Evolutionary conservation across 1,140 invertebrate species (phyloP).

Genomic region (Mizuhopecten yessoensis): DNA sequence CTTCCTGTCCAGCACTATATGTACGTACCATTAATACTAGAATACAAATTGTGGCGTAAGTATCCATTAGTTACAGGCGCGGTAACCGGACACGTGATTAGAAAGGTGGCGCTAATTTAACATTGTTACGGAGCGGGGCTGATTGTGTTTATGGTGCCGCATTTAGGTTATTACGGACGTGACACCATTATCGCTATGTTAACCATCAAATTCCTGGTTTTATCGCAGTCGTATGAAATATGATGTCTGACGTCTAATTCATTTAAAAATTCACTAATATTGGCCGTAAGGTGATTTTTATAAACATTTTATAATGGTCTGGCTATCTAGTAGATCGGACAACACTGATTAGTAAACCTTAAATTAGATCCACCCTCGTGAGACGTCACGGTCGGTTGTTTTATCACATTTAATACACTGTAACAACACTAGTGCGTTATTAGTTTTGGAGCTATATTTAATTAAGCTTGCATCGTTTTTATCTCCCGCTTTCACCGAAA

Average conservation of each 20-base stretch:
- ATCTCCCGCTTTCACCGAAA: too few relatives aligned
- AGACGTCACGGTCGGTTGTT: too few relatives aligned
- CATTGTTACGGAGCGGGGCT: not conserved
- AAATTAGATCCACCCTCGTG: too few relatives aligned
- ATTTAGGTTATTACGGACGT: not conserved
- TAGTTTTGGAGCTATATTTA: too few relatives aligned
- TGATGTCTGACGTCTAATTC: not conserved
- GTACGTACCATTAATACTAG: not conserved
- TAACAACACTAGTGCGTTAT: too few relatives aligned
- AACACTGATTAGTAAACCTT: too few relatives aligned
- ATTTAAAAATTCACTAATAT: not conserved
- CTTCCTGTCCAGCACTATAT: too few relatives aligned
- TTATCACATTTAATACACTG: too few relatives aligned
- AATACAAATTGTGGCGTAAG: not conserved
- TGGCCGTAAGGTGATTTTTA: not conserved
- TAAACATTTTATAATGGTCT: too few relatives aligned
- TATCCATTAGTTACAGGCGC: not conserved
- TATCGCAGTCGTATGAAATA: slow-evolving; percentile 2
- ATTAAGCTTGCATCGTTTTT: too few relatives aligned
- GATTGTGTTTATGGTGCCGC: not conserved
- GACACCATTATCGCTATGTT: not conserved
- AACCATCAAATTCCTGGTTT: not conserved
- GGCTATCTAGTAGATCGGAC: too few relatives aligned
- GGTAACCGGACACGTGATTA: not conserved
- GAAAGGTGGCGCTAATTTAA: not conserved